These are phyloP conservation scores for Pseudotriccus pelzelni DNA, from an alignment of 2,797 vertebrate species.

Conservation along the genomic window DNA sequence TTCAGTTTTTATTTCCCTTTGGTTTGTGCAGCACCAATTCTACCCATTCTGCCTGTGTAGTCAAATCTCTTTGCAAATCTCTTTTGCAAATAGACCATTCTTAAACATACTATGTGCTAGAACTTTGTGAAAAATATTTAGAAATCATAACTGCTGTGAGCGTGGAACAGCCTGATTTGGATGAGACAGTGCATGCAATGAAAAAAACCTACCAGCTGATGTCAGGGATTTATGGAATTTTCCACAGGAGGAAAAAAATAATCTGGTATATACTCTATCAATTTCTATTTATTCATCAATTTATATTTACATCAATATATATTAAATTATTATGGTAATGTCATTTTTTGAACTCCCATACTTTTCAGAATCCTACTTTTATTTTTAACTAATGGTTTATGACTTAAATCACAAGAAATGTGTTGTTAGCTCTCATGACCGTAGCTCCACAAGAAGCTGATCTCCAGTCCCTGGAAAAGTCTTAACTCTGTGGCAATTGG, in stretches of 20 bases:
- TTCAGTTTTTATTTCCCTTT: not conserved
- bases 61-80: not conserved
- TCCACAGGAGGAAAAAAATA: not conserved
- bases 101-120: not conserved
- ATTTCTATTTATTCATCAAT: not conserved
- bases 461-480: not conserved
- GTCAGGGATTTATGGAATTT: constrained; percentile 3
- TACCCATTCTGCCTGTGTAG: rapidly evolving
- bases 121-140: not conserved
- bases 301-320: not conserved
- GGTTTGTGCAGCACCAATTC: not conserved
- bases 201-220: not conserved
- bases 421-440: not conserved
- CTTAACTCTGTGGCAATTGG: not conserved
- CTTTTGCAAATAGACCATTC: not conserved
- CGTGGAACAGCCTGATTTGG: not conserved
- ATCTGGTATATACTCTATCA: not conserved
- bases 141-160: not conserved
- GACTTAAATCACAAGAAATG: not conserved
- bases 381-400: not conserved
- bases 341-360: not conserved
- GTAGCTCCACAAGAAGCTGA: not conserved
- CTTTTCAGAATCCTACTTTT: not conserved
- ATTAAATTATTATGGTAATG: not conserved
- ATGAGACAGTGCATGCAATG: not conserved